Evolutionary conservation across 1,140 invertebrate genomes (phyloP).

Genomic region (Sinella curviseta): DNA sequence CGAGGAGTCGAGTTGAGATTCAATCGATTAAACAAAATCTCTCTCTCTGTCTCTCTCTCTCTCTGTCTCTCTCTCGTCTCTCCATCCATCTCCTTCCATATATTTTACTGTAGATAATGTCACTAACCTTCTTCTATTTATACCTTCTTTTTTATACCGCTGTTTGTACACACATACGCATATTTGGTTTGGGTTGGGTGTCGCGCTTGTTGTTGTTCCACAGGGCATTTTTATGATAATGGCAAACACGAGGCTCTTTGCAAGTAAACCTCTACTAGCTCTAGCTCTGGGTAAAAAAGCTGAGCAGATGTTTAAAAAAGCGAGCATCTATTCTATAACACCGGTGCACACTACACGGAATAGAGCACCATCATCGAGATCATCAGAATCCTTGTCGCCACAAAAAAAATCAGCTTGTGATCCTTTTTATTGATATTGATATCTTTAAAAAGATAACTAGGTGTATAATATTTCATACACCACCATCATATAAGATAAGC

Average conservation of each 20-base stretch:
- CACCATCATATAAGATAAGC: neutral
- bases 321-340: neutral
- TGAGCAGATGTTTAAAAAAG: slow-evolving; percentile 2
- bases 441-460: too few relatives aligned
- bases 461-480: too few relatives aligned
- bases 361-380: neutral
- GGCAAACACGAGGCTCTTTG: slow-evolving; percentile 5
- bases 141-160: neutral
- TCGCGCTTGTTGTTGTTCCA: neutral
- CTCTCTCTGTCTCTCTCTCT: too few relatives aligned
- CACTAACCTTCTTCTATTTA: neutral
- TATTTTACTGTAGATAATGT: neutral
- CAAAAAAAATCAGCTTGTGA: too few relatives aligned
- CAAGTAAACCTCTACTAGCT: neutral
- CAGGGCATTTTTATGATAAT: neutral
- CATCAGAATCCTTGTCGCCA: neutral
- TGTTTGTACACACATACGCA: too few relatives aligned
- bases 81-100: too few relatives aligned
- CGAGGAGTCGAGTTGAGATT: too few relatives aligned
- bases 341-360: too few relatives aligned
- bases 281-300: too few relatives aligned
- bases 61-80: too few relatives aligned
- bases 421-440: too few relatives aligned
- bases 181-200: too few relatives aligned
- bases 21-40: slow-evolving; percentile 7